Evolutionary conservation across 1,140 invertebrate genomes (phyloP).

Genomic region (Pseudomyrmex cubaensis): DNA sequence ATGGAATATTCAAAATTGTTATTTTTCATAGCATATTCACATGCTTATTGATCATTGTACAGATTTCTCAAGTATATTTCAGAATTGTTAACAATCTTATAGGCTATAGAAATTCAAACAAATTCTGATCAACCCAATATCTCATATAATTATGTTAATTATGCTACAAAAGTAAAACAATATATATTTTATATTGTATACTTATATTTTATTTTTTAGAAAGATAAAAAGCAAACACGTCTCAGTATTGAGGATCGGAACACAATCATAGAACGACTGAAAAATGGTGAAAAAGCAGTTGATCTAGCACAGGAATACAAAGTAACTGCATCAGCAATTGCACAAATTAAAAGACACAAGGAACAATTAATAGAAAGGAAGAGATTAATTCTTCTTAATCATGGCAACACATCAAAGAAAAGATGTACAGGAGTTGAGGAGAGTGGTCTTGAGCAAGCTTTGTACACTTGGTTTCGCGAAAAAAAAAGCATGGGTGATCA

Average conservation of each 20-base stretch:
- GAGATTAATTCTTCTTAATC: background rate
- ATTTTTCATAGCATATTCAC: too few species aligned
- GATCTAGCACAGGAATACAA: slow-evolving; percentile 4
- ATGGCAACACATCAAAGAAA: too few species aligned
- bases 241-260: background rate
- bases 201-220: background rate
- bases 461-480: too few species aligned
- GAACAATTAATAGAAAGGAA: background rate
- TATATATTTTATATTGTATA: background rate
- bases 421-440: too few species aligned
- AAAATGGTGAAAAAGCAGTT: background rate
- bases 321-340: background rate
- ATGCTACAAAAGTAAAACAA: background rate
- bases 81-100: too few species aligned
- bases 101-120: too few species aligned
- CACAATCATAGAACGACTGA: background rate
- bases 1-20: too few species aligned
- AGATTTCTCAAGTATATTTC: too few species aligned
- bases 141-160: background rate
- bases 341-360: background rate
- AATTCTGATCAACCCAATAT: background rate
- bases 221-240: background rate
- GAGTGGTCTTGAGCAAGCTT: too few species aligned
- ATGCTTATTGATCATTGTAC: too few species aligned
- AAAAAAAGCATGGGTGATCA: too few species aligned